phyloP scores from a whole-genome alignment of 23 tunicate species.

The Phallusia fumigata region DNA sequence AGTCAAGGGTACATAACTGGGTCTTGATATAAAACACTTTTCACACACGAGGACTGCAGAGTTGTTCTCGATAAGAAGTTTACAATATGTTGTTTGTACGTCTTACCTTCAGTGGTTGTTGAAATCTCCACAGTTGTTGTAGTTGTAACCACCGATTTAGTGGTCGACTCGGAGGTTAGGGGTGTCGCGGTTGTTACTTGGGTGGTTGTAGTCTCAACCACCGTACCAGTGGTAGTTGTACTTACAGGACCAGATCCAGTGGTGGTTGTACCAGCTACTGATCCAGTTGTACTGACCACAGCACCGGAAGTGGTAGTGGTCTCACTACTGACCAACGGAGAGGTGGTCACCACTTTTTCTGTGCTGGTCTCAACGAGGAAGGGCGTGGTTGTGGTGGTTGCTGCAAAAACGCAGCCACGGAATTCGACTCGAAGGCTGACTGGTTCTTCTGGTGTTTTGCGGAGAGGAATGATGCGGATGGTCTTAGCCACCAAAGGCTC shows the following conservation, averaged over 20 bases:
- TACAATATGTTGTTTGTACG: neutral
- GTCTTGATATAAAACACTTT: too few species aligned
- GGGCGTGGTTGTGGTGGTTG: conserved; percentile 31
- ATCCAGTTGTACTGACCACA: neutral
- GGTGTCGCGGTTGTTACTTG: conserved; percentile 29
- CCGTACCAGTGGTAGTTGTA: conserved; percentile 17
- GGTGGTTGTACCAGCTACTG: conserved; percentile 52
- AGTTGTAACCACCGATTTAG: conserved; percentile 15
- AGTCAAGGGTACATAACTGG: too few species aligned
- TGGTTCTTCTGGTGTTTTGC: conserved; percentile 14
- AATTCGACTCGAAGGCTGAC: conserved; percentile 65
- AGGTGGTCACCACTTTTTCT: conserved; percentile 17
- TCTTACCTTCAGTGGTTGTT: conserved; percentile 19
- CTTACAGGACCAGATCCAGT: conserved; percentile 4
- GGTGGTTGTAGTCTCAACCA: conserved; percentile 52
- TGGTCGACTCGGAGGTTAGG: conserved; percentile 16
- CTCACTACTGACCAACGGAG: conserved; percentile 17
- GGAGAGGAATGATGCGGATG: conserved; percentile 56
- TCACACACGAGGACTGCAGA: too few species aligned
- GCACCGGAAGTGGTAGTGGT: conserved; percentile 38
- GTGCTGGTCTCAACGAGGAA: conserved; percentile 39
- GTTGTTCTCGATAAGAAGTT: too few species aligned
- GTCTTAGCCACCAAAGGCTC: conserved; percentile 29
- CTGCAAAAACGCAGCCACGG: conserved; percentile 47
- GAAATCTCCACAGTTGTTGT: conserved; percentile 14